Base-by-base conservation (phyloP, 2,797 vertebrate species). In the Sebastes iracundus region DNA sequence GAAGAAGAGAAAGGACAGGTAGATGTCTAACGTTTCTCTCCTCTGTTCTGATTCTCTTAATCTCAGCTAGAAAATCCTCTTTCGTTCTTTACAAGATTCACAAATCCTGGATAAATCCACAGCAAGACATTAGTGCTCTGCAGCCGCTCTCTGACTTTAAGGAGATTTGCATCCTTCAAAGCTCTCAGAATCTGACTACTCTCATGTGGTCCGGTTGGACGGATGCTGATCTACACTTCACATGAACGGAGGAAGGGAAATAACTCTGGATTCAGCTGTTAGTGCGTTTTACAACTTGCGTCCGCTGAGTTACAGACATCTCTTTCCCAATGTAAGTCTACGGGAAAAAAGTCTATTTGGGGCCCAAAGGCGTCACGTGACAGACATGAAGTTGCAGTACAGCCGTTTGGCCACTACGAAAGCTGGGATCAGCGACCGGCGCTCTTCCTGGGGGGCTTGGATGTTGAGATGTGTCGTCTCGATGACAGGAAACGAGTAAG, bases 91-190 rank as follows among this genome's bases (percentile, higher is more conserved):
- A 91, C 84, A 88, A 82, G 81, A 76, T 80, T 85, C 66, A 6
- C 46, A 81, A 88, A 88, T 89, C 86, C 72, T 30, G 7, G 27
- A 69, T 83, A 84, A 90, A 90, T 61, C 84, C 79, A 80, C 68
- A 27, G 62, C 68, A 25, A 38, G 66, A 75, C 70, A 22, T 67
- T 22, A 28, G 70, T 4, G 27, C 60, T 9, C 6, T 7, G 20
- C 63, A 72, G 67, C 35, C 64, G 11, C 59, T 75, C 64, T 65
- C 68, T 60, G 82, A 38, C 78, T 87, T 71, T 63, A 56, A 4
- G 53, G 65, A 88, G 82, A 85, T 81, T 82, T 80, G 55, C 62
- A 79, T 82, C 63, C 22, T 73, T 72, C 53, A 42, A 42, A 77
- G 52, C 63, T 72, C 71, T 74, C 62, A 27, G 42, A 78, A 33